Percentiles rank a stretch among this genome's conserved stretches.
phyloP scores from a whole-genome alignment of 1,140 invertebrate genomes.

The Cydia pomonella region DNA sequence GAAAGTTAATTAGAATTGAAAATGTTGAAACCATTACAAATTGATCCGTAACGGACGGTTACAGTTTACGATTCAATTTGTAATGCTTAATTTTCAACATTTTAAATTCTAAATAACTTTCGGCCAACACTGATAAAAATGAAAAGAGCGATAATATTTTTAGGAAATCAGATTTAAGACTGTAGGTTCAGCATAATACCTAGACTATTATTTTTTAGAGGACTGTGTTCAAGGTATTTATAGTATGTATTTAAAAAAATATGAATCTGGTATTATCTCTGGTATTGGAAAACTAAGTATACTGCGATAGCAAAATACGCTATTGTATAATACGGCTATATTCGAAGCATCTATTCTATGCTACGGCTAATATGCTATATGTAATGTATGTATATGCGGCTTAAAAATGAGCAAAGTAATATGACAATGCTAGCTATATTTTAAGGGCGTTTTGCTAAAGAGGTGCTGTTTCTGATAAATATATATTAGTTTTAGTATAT shows the following conservation, averaged over 20 bases:
- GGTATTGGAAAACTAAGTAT: neutral
- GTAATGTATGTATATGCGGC: slow-evolving; percentile 34
- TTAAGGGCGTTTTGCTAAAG: slow-evolving; percentile 38
- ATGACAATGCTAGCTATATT: slow-evolving; percentile 43
- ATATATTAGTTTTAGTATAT: too few species aligned
- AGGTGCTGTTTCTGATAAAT: slow-evolving; percentile 35
- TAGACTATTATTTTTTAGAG: too few species aligned
- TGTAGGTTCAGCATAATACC: too few species aligned
- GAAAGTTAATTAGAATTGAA: too few species aligned
- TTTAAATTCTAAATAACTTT: too few species aligned
- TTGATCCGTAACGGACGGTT: too few species aligned
- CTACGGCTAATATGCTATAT: neutral
- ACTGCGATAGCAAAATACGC: neutral
- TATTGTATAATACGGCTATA: slow-evolving; percentile 33
- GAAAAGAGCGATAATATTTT: too few species aligned
- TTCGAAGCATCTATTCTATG: slow-evolving; percentile 32
- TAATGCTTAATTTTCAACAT: too few species aligned
- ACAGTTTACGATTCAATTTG: too few species aligned
- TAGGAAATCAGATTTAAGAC: too few species aligned
- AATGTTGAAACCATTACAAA: too few species aligned
- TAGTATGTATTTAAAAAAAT: neutral
- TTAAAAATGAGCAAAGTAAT: slow-evolving; percentile 52
- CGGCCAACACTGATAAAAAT: too few species aligned
- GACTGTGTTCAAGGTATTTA: neutral
- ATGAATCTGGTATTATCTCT: neutral